A percentile compares a stretch with the other conserved stretches of the same genome.
These are phyloP conservation scores for Taeniopygia guttata DNA, from an alignment of 2,797 vertebrate genomes.

Conservation along the genomic window DNA sequence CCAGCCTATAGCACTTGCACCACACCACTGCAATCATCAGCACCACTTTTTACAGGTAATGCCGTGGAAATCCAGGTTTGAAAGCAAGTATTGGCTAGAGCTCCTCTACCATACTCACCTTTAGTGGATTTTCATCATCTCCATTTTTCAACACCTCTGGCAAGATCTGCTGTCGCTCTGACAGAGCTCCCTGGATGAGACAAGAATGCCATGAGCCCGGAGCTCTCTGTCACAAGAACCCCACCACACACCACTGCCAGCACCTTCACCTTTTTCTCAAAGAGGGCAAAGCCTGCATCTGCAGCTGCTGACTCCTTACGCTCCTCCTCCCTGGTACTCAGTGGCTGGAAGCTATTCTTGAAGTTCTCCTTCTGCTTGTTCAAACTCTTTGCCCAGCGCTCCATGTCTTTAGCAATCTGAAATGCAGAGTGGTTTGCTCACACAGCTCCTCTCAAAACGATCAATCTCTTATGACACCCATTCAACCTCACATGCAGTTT, in stretches of 20 bases:
- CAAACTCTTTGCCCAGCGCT: conserved; percentile 98
- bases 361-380: conserved; percentile 99
- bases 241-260: fast-evolving
- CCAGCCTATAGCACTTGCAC: background rate
- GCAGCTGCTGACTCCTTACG: conserved; percentile 93
- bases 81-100: background rate
- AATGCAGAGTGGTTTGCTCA: background rate
- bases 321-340: conserved; percentile 89
- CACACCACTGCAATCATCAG: background rate
- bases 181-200: conserved; percentile 75
- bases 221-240: background rate
- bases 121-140: conserved; percentile 88
- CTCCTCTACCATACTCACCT: conserved; percentile 73
- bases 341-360: conserved; percentile 92
- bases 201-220: background rate
- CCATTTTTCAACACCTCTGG: conserved; percentile 81
- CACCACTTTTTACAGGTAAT: background rate
- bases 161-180: conserved; percentile 86
- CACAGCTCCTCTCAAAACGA: background rate
- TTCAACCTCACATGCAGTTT: background rate
- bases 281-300: conserved; percentile 93
- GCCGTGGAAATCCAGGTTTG: background rate
- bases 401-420: conserved; percentile 99
- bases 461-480: background rate
- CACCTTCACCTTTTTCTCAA: conserved; percentile 93